Evolutionary conservation across 2,888 invertebrate genomes (phyloP), one percentile per base, ranked within the genome.

Genomic region (Acrocyrtus sp.): DNA sequence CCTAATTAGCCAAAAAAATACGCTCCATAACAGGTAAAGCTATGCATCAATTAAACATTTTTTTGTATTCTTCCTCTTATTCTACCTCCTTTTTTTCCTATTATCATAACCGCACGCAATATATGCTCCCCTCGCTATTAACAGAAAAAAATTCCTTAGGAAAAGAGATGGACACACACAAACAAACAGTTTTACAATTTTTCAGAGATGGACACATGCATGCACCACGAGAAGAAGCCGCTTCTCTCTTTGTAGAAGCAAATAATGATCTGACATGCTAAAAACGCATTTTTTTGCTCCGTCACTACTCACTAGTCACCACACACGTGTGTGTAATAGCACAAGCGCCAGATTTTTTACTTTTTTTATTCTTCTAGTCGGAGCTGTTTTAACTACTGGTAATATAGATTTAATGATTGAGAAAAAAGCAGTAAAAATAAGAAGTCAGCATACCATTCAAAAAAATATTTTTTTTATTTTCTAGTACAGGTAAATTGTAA

Each of bases 1-100:
- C 41, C 63, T 70, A 70, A 70, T 70, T 70, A 70, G 70, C 61
- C 27, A 70, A 63, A 69, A 54, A 58, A 63, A 62, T 70, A 70
- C n/a, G n/a, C 58, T 57, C 50, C 22, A 39, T 34, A 12, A 34
- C 6, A 8, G 12, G 34, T 12, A 34, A 34, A 34, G 12, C 34
- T 34, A 12, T 34, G 34, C 34, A 34, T 34, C 34, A 34, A 34
- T 34, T 34, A 34, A 34, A 34, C 34, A 8, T 8, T 34, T 34
- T 34, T 34, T 8, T 34, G 34, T 34, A n/a, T n/a, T n/a, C n/a
- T 34, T 34, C 34, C 34, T 34, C 34, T n/a, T 34, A 34, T 34
- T 8, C 5, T 8, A 34, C 34, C 6, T 34, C 12, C 5, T 5
- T 12, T 34, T 5, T 5, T 34, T 12, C 5, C 34, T 34, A 34